phyloP scores from a whole-genome alignment of 2,797 vertebrate genomes.

The Rhynchotus rufescens region DNA sequence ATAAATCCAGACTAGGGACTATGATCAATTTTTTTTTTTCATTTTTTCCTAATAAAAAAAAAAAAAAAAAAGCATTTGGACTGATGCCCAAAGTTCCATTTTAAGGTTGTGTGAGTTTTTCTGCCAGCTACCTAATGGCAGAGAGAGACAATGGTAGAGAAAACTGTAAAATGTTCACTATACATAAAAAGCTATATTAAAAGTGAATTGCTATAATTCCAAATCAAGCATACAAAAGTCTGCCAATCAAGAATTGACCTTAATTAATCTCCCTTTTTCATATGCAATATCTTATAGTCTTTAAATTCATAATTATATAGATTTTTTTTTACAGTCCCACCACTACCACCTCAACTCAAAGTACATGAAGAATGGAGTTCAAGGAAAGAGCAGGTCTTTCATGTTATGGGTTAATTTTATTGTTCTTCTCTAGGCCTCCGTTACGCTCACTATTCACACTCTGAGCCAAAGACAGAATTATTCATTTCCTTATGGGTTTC shows the following conservation, averaged over 20 bases:
- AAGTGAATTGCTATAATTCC: not conserved
- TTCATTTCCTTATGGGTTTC: slow-evolving; percentile 14
- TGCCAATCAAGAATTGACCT: not conserved
- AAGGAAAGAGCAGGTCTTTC: not conserved
- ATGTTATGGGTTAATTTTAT: not conserved
- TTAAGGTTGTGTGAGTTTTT: slow-evolving; percentile 9
- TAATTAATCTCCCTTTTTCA: not conserved
- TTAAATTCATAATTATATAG: not conserved
- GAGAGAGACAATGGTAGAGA: not conserved
- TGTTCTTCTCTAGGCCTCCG: not conserved
- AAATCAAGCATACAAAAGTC: not conserved
- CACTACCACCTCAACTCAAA: not conserved
- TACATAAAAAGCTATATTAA: not conserved
- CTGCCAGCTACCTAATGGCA: not conserved
- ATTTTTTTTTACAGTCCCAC: not conserved
- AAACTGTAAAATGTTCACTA: not conserved
- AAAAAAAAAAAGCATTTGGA: not conserved
- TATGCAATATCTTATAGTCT: not conserved
- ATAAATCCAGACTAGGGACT: not conserved
- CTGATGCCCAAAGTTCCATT: slow-evolving; percentile 31
- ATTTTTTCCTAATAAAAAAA: not conserved
- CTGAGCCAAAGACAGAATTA: slow-evolving; percentile 13
- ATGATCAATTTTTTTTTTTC: not conserved
- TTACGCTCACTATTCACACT: not conserved
- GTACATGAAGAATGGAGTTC: not conserved